A percentile compares a stretch with the other conserved stretches of the same genome.
These are phyloP conservation scores for Tautogolabrus adspersus DNA, from an alignment of 2,113 vertebrate genomes.

Conservation along the genomic window DNA sequence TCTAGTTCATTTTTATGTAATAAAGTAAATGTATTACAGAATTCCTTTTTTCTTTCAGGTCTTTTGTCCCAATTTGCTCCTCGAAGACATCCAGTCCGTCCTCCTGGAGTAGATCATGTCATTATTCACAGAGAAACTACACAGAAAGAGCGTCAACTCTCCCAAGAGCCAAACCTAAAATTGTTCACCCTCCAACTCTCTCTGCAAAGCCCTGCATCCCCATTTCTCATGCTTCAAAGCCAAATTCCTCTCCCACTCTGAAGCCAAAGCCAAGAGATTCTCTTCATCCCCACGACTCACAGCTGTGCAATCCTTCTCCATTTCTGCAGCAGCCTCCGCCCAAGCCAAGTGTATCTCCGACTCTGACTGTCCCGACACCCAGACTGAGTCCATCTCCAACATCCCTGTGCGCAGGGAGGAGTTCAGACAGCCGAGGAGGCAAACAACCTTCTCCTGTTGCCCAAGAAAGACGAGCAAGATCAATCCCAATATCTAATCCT, in stretches of 20 bases:
- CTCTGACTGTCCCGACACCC: constrained; percentile 54
- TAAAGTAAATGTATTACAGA: neutral
- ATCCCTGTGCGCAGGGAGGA: constrained; percentile 23
- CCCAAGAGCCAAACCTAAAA: constrained; percentile 61
- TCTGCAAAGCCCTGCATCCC: constrained; percentile 42
- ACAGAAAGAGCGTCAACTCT: constrained; percentile 56
- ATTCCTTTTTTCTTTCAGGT: constrained; percentile 39
- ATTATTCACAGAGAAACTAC: constrained; percentile 23
- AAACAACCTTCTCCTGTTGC: constrained; percentile 52
- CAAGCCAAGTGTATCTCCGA: constrained; percentile 59
- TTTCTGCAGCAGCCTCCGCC: constrained; percentile 18
- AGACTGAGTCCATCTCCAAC: constrained; percentile 65
- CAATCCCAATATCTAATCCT: constrained; percentile 70
- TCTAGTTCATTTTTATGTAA: constrained; percentile 3
- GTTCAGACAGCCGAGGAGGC: constrained; percentile 31
- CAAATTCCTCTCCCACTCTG: constrained; percentile 51
- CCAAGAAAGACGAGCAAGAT: constrained; percentile 59
- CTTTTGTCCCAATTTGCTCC: constrained; percentile 48
- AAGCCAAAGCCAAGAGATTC: constrained; percentile 59
- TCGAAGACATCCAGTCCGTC: constrained; percentile 21
- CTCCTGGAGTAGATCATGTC: constrained; percentile 38
- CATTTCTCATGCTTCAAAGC: constrained; percentile 45
- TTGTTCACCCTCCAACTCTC: constrained; percentile 31
- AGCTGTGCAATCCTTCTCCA: constrained; percentile 33
- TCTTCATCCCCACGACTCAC: constrained; percentile 30